phyloP scores from a whole-genome alignment of 2,797 vertebrate genomes.

The Cyprinella venusta region DNA sequence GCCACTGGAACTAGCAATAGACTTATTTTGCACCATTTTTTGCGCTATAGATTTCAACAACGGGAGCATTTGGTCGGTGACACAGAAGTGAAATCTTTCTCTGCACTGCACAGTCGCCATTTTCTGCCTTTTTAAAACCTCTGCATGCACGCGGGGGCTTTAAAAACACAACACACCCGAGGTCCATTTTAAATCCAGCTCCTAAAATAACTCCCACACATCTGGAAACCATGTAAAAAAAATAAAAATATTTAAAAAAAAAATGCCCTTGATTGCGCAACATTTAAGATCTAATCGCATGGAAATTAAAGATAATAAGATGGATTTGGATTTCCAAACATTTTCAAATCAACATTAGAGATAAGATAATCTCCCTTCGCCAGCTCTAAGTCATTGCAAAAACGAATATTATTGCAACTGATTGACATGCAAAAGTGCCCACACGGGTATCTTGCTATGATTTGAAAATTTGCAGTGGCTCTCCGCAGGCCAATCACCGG shows the following conservation, averaged over 20 bases:
- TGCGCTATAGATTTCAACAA: background rate
- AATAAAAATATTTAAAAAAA: background rate
- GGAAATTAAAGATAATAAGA: background rate
- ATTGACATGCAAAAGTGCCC: slow-evolving; percentile 75
- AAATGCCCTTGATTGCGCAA: slow-evolving; percentile 18
- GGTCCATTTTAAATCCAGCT: slow-evolving; percentile 23
- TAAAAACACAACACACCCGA: slow-evolving; percentile 14
- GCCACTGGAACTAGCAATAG: background rate
- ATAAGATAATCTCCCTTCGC: background rate
- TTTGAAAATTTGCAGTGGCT: slow-evolving; percentile 74
- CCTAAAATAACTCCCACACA: slow-evolving; percentile 33
- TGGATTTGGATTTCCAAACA: background rate
- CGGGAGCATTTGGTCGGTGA: background rate
- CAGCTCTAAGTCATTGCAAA: slow-evolving; percentile 4
- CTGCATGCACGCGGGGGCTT: slow-evolving; percentile 5
- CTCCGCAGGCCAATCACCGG: slow-evolving; percentile 72
- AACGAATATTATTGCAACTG: slow-evolving; percentile 69
- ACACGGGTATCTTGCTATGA: slow-evolving; percentile 71
- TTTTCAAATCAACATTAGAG: slow-evolving; percentile 24
- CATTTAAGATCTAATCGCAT: slow-evolving; percentile 3
- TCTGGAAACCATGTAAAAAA: slow-evolving; percentile 24
- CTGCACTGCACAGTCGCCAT: slow-evolving; percentile 78
- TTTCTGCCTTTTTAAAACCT: slow-evolving; percentile 61
- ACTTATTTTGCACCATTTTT: background rate
- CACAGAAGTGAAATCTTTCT: slow-evolving; percentile 57